Percentiles rank a stretch among this genome's conserved stretches.
Evolutionary conservation across 2,888 invertebrate genomes (phyloP).

Genomic region (Parascotia fuliginaria): DNA sequence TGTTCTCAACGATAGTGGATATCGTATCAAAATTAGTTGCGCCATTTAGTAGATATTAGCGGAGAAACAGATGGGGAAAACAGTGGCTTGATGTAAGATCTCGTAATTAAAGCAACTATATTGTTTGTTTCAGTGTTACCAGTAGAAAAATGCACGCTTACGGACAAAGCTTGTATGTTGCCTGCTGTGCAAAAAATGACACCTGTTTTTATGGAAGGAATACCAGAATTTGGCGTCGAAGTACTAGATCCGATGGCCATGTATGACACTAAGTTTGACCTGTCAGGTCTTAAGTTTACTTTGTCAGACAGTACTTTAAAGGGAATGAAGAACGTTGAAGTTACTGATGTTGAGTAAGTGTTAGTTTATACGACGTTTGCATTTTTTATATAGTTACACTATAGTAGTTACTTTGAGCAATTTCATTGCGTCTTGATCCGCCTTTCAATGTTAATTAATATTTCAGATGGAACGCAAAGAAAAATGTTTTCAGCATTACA

Average conservation of each 20-base stretch:
- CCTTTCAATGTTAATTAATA: not conserved
- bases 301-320: conserved; percentile 39
- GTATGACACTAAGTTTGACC: conserved; percentile 40
- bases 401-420: too few relatives aligned
- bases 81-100: too few relatives aligned
- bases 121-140: conserved; percentile 25
- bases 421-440: not conserved
- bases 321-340: conserved; percentile 29
- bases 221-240: conserved; percentile 45
- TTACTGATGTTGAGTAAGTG: conserved; percentile 33
- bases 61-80: too few relatives aligned
- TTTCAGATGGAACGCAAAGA: conserved; percentile 31
- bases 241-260: conserved; percentile 49
- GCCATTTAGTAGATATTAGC: too few relatives aligned
- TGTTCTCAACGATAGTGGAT: too few relatives aligned
- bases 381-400: too few relatives aligned
- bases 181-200: conserved; percentile 40
- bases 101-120: not conserved
- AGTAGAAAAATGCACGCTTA: conserved; percentile 34
- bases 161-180: conserved; percentile 39
- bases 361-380: too few relatives aligned
- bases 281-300: conserved; percentile 49
- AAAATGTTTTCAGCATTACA: conserved; percentile 19
- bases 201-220: conserved; percentile 44
- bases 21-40: too few relatives aligned